Evolutionary conservation across 2,797 vertebrate genomes (phyloP), one percentile per base, ranked within the genome.

Genomic region (Balearica regulorum): DNA sequence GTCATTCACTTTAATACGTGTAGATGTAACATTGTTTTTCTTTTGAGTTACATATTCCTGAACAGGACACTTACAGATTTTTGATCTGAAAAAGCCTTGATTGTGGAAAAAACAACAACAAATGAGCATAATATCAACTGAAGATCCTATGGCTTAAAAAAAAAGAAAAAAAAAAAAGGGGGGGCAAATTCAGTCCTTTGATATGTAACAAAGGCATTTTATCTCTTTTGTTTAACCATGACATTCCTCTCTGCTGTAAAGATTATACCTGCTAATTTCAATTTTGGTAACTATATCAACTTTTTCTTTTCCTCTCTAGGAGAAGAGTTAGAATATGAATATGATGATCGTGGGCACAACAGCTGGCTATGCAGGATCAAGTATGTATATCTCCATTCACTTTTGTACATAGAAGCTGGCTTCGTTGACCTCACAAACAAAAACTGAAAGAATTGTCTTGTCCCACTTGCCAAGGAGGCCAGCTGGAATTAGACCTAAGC

Each of bases 301-400:
- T 49, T 21, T 92, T 81, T 82, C n/a, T 60, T 86, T 94, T 61
- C 68, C 83, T 78, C 46, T 91, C 28, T 82, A 99, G 99, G 99
- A 84, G 99, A 99, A 97, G 99, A 99, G 96, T 97, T 99, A 94
- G 99, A 99, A 88, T 99, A 99, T 92, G 99, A 99, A 84, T 99
- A 99, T 95, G 99, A 99, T 94, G 99, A 99, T 89, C 98, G 99
- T 96, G 98, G 98, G 37, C 99, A 99, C 13, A 99, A 99, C 73
- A 98, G 98, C 73, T 99, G 99, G 99, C 98, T 99, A 5, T 99
- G 99, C 98, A 99, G 99, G 96, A 98, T 99, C 96, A 99, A 99
- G 99, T 99, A 98, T 83, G 98, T 96, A 71, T 58, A 62, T 28
- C 68, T 93, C 65, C 51, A 60, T 77, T 96, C 66, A n/a, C 55